A percentile compares a stretch with the other conserved stretches of the same genome.
phyloP scores from a whole-genome alignment of 1,140 invertebrate species.

The Tigriopus japonicus region DNA sequence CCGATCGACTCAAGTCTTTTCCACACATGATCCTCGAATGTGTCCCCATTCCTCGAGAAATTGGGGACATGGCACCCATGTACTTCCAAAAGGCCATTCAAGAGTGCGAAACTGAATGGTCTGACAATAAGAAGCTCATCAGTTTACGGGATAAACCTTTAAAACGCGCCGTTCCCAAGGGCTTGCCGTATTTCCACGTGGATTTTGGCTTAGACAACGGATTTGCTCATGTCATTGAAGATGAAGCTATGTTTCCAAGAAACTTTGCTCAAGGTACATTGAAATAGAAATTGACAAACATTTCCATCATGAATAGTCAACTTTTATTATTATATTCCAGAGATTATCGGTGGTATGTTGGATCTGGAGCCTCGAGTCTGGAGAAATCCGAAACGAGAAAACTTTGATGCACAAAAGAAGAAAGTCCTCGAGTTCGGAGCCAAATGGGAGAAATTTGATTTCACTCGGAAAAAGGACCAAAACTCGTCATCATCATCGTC shows the following conservation, averaged over 20 bases:
- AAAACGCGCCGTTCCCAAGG: slow-evolving; percentile 65
- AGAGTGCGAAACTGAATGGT: slow-evolving; percentile 86
- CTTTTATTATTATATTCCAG: slow-evolving; percentile 33
- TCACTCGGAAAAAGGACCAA: slow-evolving; percentile 15
- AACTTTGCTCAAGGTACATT: slow-evolving; percentile 68
- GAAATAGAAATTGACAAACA: background rate
- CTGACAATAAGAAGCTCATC: slow-evolving; percentile 84
- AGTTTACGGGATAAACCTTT: slow-evolving; percentile 46
- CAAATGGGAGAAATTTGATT: slow-evolving; percentile 43
- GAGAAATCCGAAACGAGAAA: slow-evolving; percentile 55
- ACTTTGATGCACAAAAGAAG: slow-evolving; percentile 43
- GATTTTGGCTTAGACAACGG: slow-evolving; percentile 75
- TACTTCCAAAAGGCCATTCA: slow-evolving; percentile 93
- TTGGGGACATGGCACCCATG: slow-evolving; percentile 63
- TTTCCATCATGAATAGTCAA: slow-evolving; percentile 13
- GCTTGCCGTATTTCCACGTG: slow-evolving; percentile 80
- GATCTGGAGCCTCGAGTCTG: slow-evolving; percentile 64
- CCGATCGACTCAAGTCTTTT: slow-evolving; percentile 44
- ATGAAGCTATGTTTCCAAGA: slow-evolving; percentile 61
- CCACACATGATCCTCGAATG: slow-evolving; percentile 78
- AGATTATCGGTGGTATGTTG: slow-evolving; percentile 84
- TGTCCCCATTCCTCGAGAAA: slow-evolving; percentile 57
- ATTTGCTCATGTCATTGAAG: slow-evolving; percentile 90
- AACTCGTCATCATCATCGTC: background rate
- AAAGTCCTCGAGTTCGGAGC: slow-evolving; percentile 45